A percentile compares a stretch with the other conserved stretches of the same genome.
Conservation (phyloP, 2,888 invertebrate species). For the Schizotus pectinicornis region DNA sequence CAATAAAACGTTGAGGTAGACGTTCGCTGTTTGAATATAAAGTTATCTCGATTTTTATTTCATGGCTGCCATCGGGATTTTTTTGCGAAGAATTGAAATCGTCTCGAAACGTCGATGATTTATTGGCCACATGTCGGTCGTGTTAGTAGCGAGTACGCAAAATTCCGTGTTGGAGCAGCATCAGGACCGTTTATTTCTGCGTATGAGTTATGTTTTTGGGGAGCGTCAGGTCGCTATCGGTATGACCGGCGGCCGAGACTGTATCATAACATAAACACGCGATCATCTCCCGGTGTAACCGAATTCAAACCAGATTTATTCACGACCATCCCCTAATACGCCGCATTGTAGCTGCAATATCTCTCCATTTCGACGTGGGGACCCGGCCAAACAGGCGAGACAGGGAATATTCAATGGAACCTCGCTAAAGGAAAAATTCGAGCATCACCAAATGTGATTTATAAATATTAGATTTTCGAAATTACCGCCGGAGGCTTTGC, state of each 20-base stretch:
- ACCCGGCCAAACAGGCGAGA: slow-evolving; percentile 8
- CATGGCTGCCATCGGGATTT: too few relatives aligned
- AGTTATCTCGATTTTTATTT: too few relatives aligned
- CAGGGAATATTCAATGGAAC: slow-evolving; percentile 10
- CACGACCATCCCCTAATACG: slow-evolving; percentile 12
- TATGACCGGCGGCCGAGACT: slow-evolving; percentile 9
- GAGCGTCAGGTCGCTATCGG: slow-evolving; percentile 11
- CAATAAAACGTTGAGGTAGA: too few relatives aligned
- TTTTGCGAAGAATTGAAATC: too few relatives aligned
- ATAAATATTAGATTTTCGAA: background rate
- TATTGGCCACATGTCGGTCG: too few relatives aligned
- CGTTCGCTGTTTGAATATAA: too few relatives aligned
- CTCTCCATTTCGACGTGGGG: slow-evolving; percentile 10
- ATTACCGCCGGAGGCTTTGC: too few relatives aligned
- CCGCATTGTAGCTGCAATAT: slow-evolving; percentile 9
- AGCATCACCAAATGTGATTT: slow-evolving; percentile 3
- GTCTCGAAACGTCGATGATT: too few relatives aligned
- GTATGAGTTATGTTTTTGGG: slow-evolving; percentile 19
- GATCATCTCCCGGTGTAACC: slow-evolving; percentile 5
- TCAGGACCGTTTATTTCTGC: slow-evolving; percentile 5
- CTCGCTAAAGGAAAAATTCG: slow-evolving; percentile 9
- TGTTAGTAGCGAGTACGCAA: too few relatives aligned
- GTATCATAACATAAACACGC: slow-evolving; percentile 18
- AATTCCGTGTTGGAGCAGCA: too few relatives aligned
- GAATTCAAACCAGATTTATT: slow-evolving; percentile 19